Evolutionary conservation across 2,888 invertebrate species (phyloP).

Genomic region (Clusia tigrina): DNA sequence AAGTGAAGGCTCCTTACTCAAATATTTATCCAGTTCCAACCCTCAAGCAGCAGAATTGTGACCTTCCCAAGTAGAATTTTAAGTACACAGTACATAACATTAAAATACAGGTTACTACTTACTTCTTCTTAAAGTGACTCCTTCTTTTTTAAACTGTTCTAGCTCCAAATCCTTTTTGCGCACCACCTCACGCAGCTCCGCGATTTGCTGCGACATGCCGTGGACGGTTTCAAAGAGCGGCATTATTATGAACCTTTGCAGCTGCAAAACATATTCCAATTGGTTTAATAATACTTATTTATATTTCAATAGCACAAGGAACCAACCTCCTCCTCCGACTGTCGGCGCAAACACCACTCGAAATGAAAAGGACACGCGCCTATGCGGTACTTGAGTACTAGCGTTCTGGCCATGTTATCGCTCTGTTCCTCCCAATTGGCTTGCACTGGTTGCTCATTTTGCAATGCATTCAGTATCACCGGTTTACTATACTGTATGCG

Average conservation of each 20-base stretch:
- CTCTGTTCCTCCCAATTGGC: conserved; percentile 15
- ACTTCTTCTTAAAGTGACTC: conserved; percentile 52
- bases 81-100: neutral
- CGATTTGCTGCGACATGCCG: conserved; percentile 40
- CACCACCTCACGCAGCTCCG: conserved; percentile 43
- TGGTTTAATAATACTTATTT: neutral
- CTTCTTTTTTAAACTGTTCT: conserved; percentile 54
- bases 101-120: conserved; percentile 23
- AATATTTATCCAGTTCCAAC: no score
- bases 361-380: conserved; percentile 43
- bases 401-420: conserved; percentile 12
- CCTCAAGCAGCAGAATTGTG: no score
- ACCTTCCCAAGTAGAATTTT: no score
- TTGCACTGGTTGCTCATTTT: conserved; percentile 26
- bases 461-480: conserved; percentile 41
- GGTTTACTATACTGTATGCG: conserved; percentile 51
- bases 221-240: conserved; percentile 41
- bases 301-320: neutral
- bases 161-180: conserved; percentile 58
- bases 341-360: conserved; percentile 46
- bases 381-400: conserved; percentile 52
- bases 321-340: conserved; percentile 27
- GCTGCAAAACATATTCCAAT: conserved; percentile 38
- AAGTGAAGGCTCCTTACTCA: no score
- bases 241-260: conserved; percentile 40